phyloP scores from a whole-genome alignment of 2,888 invertebrate genomes.

The Oeneis ivallda region DNA sequence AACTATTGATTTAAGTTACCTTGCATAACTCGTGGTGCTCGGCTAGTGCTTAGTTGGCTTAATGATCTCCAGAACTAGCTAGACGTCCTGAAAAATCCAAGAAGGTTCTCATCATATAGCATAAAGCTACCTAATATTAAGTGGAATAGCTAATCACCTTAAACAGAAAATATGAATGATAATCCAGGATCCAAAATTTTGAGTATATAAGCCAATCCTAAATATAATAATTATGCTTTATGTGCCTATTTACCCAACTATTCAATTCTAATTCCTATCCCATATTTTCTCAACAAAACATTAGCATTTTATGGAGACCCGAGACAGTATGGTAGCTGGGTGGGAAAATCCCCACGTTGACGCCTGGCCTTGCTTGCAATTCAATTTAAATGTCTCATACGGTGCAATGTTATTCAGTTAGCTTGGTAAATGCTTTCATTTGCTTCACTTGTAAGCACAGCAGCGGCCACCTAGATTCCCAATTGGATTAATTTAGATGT shows the following conservation, averaged over 20 bases:
- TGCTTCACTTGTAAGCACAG: neutral
- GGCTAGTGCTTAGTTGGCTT: too few relatives aligned
- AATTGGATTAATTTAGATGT: neutral
- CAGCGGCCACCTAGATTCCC: neutral
- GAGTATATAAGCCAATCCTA: too few relatives aligned
- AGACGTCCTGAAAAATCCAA: neutral
- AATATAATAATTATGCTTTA: too few relatives aligned
- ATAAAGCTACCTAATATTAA: too few relatives aligned
- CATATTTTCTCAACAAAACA: neutral
- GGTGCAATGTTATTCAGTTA: slow-evolving; percentile 4
- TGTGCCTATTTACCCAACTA: neutral
- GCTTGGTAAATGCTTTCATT: slow-evolving; percentile 7
- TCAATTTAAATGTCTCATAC: slow-evolving; percentile 7
- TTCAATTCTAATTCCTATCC: neutral
- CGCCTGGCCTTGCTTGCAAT: slow-evolving; percentile 1
- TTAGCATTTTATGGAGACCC: neutral
- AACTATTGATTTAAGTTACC: too few relatives aligned
- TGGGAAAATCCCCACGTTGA: neutral
- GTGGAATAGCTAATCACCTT: too few relatives aligned
- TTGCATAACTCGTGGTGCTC: too few relatives aligned
- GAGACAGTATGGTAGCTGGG: too few relatives aligned
- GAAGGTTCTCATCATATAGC: neutral
- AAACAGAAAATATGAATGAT: too few relatives aligned
- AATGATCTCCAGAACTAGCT: too few relatives aligned
- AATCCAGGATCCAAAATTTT: too few relatives aligned